Conservation (phyloP, 2,797 vertebrate genomes). For the Lepilemur ruficaudatus region DNA sequence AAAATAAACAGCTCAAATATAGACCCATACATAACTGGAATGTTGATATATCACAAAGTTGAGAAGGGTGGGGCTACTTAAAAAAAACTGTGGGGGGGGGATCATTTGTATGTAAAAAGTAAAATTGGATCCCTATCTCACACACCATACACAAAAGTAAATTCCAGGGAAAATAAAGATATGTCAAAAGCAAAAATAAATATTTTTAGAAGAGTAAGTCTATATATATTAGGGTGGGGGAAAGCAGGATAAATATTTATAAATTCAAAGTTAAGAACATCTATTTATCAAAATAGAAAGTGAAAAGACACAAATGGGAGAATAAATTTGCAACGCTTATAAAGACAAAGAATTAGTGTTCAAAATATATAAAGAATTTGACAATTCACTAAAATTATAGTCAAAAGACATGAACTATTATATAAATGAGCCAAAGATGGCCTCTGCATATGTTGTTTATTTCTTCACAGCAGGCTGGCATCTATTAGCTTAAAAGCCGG, state of each 20-base stretch:
- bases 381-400: not conserved
- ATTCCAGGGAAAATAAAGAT: not conserved
- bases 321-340: not conserved
- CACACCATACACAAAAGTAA: not conserved
- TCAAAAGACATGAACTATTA: not conserved
- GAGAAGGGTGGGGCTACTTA: not conserved
- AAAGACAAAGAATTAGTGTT: not conserved
- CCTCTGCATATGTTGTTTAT: not conserved
- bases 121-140: not conserved
- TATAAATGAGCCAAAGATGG: not conserved
- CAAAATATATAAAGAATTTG: not conserved
- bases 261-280: not conserved
- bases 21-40: not conserved
- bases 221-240: not conserved
- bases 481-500: not conserved
- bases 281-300: not conserved
- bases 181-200: conserved; percentile 6
- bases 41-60: not conserved
- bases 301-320: not conserved
- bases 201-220: not conserved
- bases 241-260: not conserved
- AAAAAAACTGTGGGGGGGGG: not conserved
- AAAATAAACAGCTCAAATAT: not conserved
- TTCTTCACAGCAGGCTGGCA: not conserved
- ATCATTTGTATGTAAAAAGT: not conserved